phyloP scores from a whole-genome alignment of 2,113 vertebrate genomes.

The Speoplatyrhinus poulsoni region DNA sequence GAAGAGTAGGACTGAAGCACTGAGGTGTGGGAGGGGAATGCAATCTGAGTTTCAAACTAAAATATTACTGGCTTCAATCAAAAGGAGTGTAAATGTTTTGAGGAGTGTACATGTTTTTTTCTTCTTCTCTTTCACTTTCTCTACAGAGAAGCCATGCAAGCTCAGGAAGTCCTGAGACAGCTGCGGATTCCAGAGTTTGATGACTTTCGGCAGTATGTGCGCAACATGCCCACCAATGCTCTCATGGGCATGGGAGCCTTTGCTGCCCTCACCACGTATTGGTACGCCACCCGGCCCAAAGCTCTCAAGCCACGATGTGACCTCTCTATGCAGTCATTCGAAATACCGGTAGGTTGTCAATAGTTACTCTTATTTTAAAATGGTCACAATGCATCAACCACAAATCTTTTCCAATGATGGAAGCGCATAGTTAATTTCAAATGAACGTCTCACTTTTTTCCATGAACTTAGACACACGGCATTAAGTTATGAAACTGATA shows the following conservation, averaged over 20 bases:
- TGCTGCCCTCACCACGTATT: slow-evolving; percentile 92
- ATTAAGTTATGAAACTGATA: no score
- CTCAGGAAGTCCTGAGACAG: slow-evolving; percentile 88
- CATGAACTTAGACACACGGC: no score
- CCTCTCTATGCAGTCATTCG: slow-evolving; percentile 88
- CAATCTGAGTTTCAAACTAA: no score
- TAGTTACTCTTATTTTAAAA: background rate
- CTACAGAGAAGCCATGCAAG: slow-evolving; percentile 78
- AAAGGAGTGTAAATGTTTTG: no score
- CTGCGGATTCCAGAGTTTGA: slow-evolving; percentile 91
- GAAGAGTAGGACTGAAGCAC: no score
- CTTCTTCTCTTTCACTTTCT: no score
- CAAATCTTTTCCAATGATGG: background rate
- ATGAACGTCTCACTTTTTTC: no score
- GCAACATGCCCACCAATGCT: slow-evolving; percentile 85
- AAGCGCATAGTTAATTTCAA: no score
- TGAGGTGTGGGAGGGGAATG: no score
- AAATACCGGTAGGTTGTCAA: slow-evolving; percentile 79
- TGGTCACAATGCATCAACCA: background rate
- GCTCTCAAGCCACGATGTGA: slow-evolving; percentile 90
- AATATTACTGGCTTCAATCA: no score
- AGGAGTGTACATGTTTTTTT: no score
- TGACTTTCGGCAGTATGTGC: slow-evolving; percentile 88
- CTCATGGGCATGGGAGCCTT: slow-evolving; percentile 94
- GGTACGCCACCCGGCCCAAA: slow-evolving; percentile 89